Conservation (phyloP, 1,140 invertebrate genomes). For the Saccostrea glomerata region DNA sequence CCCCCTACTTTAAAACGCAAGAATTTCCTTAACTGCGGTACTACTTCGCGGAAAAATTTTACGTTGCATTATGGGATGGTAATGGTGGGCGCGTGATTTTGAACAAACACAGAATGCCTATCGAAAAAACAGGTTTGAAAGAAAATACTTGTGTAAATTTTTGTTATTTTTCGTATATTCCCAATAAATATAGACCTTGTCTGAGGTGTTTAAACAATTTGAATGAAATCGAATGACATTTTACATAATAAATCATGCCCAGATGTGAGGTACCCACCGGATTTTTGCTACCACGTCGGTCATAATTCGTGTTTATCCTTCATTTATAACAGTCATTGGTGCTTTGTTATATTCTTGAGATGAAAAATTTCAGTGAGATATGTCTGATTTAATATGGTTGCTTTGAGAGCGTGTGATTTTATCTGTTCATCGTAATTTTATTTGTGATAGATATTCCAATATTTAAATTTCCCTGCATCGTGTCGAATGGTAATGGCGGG, state of each 20-base stretch:
- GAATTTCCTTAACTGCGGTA: conserved; percentile 17
- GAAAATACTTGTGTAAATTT: neutral
- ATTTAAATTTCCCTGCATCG: conserved; percentile 76
- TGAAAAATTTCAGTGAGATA: neutral
- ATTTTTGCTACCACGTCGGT: conserved; percentile 31
- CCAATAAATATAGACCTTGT: conserved; percentile 1
- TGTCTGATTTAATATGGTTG: neutral
- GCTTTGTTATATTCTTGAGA: neutral
- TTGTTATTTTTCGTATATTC: neutral
- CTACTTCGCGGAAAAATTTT: conserved; percentile 64
- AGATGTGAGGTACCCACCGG: conserved; percentile 33
- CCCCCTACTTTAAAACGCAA: neutral
- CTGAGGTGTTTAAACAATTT: neutral
- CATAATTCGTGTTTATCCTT: conserved; percentile 13
- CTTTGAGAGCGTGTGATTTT: conserved; percentile 16
- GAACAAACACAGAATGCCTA: conserved; percentile 83
- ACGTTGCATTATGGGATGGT: conserved; percentile 81
- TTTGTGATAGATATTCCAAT: conserved; percentile 53
- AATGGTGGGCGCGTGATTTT: conserved; percentile 87
- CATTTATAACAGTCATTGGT: neutral
- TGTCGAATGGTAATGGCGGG: conserved; percentile 62
- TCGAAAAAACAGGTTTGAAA: conserved; percentile 74
- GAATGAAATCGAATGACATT: neutral
- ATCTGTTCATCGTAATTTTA: neutral
- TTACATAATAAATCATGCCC: conserved; percentile 24